Percentiles rank a stretch among this genome's conserved stretches.
phyloP scores from a whole-genome alignment of 2,113 vertebrate genomes.

The Perca flavescens region DNA sequence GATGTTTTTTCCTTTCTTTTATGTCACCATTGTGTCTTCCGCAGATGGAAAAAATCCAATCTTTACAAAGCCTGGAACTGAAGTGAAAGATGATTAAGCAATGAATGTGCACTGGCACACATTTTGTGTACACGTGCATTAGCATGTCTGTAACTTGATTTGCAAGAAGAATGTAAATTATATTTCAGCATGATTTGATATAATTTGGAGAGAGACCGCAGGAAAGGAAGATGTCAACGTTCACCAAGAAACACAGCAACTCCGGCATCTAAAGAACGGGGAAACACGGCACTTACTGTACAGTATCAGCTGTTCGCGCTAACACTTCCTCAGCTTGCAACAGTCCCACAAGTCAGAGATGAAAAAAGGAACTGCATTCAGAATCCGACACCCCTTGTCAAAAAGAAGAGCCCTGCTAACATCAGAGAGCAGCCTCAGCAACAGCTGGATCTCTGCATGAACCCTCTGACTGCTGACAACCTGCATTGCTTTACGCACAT shows the following conservation, averaged over 20 bases:
- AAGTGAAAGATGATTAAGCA: constrained; percentile 5
- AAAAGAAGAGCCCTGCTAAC: constrained; percentile 22
- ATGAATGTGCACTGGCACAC: constrained; percentile 3
- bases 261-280: not conserved
- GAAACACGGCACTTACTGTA: not conserved
- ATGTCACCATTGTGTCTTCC: not conserved
- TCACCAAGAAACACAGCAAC: not conserved
- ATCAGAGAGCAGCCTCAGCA: constrained; percentile 21
- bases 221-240: constrained; percentile 10
- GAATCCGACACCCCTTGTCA: constrained; percentile 20
- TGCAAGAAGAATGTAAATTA: constrained; percentile 18
- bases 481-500: not conserved
- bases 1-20: not conserved
- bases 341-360: constrained; percentile 10
- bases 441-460: constrained; percentile 20
- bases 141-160: constrained; percentile 24
- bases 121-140: not conserved
- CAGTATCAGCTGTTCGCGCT: constrained; percentile 6
- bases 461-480: constrained; percentile 21
- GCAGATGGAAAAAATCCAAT: constrained; percentile 13
- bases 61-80: not conserved
- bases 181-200: constrained; percentile 17
- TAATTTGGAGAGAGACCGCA: constrained; percentile 19
- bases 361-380: constrained; percentile 2
- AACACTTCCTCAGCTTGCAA: not conserved